Evolutionary conservation across 2,888 invertebrate genomes (phyloP).

Genomic region (Platerodrilus igneus): DNA sequence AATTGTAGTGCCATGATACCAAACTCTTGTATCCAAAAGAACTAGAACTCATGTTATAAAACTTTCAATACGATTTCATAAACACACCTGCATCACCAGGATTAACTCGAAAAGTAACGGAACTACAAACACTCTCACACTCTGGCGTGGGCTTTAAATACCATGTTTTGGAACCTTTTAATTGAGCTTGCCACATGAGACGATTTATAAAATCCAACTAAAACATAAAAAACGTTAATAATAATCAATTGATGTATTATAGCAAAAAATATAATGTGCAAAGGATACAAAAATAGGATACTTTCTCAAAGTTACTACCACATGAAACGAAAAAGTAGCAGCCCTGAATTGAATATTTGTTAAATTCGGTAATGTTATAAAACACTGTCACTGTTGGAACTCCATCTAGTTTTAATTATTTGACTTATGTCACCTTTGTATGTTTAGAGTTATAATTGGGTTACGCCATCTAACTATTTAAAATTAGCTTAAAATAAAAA

Average conservation of each 20-base stretch:
- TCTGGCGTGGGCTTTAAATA: slow-evolving; percentile 78
- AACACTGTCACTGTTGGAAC: no score
- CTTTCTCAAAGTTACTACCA: no score
- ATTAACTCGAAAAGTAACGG: slow-evolving; percentile 72
- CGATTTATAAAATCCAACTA: slow-evolving; percentile 88
- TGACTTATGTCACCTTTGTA: no score
- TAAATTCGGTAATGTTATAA: no score
- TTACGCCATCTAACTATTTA: no score
- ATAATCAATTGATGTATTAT: not conserved
- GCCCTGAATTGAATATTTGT: no score
- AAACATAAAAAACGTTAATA: slow-evolving; percentile 36
- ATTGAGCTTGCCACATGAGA: slow-evolving; percentile 91
- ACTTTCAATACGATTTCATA: not conserved
- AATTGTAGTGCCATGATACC: slow-evolving; percentile 87
- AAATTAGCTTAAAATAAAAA: no score
- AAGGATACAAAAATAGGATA: no score
- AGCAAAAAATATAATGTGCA: not conserved
- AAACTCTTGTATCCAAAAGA: slow-evolving; percentile 81
- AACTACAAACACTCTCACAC: slow-evolving; percentile 72
- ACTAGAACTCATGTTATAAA: slow-evolving; percentile 52
- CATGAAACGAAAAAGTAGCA: no score
- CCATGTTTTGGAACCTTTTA: slow-evolving; percentile 84
- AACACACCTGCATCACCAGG: slow-evolving; percentile 75
- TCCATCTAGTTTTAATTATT: no score
- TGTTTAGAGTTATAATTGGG: no score